Conservation (phyloP, 2,797 vertebrate species). For the Argentina silus region DNA sequence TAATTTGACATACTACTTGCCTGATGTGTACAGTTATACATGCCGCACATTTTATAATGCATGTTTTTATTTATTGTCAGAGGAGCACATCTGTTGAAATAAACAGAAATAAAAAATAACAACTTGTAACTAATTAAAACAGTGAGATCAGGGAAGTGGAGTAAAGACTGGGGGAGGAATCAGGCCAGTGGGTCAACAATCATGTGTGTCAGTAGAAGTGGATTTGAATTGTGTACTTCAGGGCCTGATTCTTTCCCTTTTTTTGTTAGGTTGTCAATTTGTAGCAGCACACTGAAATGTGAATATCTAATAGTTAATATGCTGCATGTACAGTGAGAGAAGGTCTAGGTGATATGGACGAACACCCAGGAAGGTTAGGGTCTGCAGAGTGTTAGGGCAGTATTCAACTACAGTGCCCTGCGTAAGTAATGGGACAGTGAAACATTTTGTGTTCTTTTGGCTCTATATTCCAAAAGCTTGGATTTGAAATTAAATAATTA, state of each 20-base stretch:
- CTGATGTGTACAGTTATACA: background rate
- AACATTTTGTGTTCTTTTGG: too few species aligned
- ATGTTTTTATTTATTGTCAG: background rate
- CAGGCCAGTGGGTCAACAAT: constrained; percentile 69
- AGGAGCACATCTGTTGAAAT: too few species aligned
- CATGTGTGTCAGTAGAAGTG: constrained; percentile 53
- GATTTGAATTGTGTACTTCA: constrained; percentile 58
- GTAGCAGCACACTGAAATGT: constrained; percentile 1
- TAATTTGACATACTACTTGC: background rate
- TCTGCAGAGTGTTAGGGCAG: too few species aligned
- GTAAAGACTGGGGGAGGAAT: constrained; percentile 41
- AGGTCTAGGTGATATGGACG: too few species aligned
- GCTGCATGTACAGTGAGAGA: too few species aligned
- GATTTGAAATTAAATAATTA: too few species aligned
- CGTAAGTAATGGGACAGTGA: too few species aligned
- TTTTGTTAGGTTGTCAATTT: constrained; percentile 47
- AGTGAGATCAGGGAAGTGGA: background rate
- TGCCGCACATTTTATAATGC: background rate
- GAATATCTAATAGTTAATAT: too few species aligned
- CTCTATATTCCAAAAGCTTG: too few species aligned
- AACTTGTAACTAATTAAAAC: too few species aligned
- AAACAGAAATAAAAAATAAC: background rate
- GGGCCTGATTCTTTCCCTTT: constrained; percentile 45
- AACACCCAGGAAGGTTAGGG: too few species aligned
- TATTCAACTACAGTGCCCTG: too few species aligned